Evolutionary conservation across 2,113 vertebrate genomes (phyloP).

Genomic region (Phyllopteryx taeniolatus): DNA sequence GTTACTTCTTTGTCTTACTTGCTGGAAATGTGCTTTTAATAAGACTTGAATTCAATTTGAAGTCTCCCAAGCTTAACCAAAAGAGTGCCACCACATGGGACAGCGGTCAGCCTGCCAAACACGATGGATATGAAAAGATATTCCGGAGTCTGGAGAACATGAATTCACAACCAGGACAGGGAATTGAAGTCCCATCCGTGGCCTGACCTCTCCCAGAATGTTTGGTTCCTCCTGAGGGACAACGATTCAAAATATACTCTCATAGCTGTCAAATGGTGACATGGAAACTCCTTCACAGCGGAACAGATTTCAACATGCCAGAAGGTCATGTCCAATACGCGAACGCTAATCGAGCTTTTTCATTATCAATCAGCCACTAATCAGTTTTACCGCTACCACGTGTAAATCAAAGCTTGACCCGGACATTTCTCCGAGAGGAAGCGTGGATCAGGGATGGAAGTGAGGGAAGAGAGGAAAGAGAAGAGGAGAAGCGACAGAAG

Average conservation of each 20-base stretch:
- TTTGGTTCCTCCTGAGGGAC: conserved; percentile 62
- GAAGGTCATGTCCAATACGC: conserved; percentile 35
- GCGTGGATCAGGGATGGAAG: conserved; percentile 59
- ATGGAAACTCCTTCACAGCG: conserved; percentile 39
- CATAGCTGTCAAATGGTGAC: conserved; percentile 61
- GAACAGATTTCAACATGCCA: conserved; percentile 45
- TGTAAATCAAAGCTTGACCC: conserved; percentile 48
- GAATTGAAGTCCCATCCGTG: conserved; percentile 72
- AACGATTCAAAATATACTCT: conserved; percentile 63
- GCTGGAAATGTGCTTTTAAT: conserved; percentile 8
- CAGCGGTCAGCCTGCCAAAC: conserved; percentile 58
- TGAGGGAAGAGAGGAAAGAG: conserved; percentile 64
- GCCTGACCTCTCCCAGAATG: conserved; percentile 72
- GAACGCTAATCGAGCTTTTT: conserved; percentile 25
- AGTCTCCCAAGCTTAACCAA: conserved; percentile 39
- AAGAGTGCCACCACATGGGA: conserved; percentile 55
- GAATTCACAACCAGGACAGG: conserved; percentile 72
- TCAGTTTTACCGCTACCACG: conserved; percentile 42
- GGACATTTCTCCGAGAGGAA: conserved; percentile 50
- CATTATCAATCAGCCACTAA: conserved; percentile 49
- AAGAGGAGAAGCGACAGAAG: conserved; percentile 69
- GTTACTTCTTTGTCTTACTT: conserved; percentile 16
- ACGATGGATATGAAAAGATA: conserved; percentile 65
- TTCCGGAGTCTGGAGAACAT: conserved; percentile 61
- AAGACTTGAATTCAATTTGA: conserved; percentile 53